These are phyloP conservation scores for Eclectus roratus DNA, from an alignment of 2,113 vertebrate genomes.

Conservation along the genomic window DNA sequence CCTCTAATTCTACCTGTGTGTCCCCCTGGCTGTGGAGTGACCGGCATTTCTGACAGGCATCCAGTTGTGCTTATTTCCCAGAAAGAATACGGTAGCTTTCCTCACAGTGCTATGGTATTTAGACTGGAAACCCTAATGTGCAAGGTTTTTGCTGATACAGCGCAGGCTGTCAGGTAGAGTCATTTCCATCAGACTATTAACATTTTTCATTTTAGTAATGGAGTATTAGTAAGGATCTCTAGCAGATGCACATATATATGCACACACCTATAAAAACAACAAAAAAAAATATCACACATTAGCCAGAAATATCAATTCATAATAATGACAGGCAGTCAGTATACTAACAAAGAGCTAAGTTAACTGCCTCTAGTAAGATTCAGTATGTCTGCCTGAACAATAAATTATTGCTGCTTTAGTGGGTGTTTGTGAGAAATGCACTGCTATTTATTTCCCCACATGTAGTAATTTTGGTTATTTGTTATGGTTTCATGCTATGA, in stretches of 20 bases:
- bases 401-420: neutral
- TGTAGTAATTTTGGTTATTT: neutral
- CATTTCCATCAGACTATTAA: neutral
- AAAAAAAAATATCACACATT: neutral
- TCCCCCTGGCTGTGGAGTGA: neutral
- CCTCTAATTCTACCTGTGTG: neutral
- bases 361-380: neutral
- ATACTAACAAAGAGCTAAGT: neutral
- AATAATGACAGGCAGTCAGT: neutral
- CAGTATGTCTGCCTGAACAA: neutral
- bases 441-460: neutral
- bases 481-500: neutral
- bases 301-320: neutral
- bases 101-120: neutral
- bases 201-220: neutral
- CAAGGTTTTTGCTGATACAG: neutral
- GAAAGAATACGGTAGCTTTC: neutral
- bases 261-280: neutral
- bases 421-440: neutral
- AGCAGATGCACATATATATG: neutral
- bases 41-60: neutral
- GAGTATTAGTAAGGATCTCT: neutral
- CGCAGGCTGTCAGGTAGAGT: neutral
- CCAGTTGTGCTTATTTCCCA: neutral
- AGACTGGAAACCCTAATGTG: neutral